Evolutionary conservation across 1,140 invertebrate species (phyloP), one percentile per base, ranked within the genome.

Genomic region (Drosophila santomea): DNA sequence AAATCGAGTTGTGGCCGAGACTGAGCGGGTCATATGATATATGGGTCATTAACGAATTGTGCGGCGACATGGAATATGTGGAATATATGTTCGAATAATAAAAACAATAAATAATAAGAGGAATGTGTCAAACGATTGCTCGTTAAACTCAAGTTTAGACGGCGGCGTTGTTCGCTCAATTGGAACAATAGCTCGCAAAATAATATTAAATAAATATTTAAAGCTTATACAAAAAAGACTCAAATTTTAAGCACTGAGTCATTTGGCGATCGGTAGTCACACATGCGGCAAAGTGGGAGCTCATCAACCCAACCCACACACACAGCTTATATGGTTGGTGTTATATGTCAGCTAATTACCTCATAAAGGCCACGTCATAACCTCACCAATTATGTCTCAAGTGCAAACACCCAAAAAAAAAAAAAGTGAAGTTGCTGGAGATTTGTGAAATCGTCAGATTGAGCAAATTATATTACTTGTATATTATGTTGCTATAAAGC

Each of bases 1-100:
- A 66, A 67, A 44, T 71, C 64, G 64, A 71, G 44, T 71, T 71
- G 67, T 32, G 44, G 43, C 25, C 28, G 64, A 57, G 59, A 23
- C 11, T 39, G 69, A 50, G 41, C 41, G 61, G 41, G 56, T 69
- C 64, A 77, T 77, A 77, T 60, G 64, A 77, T 77, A 77, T 77
- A 76, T 77, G 74, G 74, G 74, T 77, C 74, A 77, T 77, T 77
- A 77, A 77, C 74, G 74, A 77, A 78, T 68, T 77, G 74, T 77
- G 63, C 74, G 52, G 23, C 74, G 63, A 61, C 63, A 60, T 62
- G 74, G 63, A 77, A 77, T 77, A 58, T 25, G 25, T 25, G 25
- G 25, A 25, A 25, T 4, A 25, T 4, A 25, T 61, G 55, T 48
- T 52, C 47, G 32, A 74, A 66, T 67, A 75, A 64, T 75, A 74